A percentile compares a stretch with the other conserved stretches of the same genome.
Conservation (phyloP, 1,140 invertebrate species). For the Drosophila guanche region DNA sequence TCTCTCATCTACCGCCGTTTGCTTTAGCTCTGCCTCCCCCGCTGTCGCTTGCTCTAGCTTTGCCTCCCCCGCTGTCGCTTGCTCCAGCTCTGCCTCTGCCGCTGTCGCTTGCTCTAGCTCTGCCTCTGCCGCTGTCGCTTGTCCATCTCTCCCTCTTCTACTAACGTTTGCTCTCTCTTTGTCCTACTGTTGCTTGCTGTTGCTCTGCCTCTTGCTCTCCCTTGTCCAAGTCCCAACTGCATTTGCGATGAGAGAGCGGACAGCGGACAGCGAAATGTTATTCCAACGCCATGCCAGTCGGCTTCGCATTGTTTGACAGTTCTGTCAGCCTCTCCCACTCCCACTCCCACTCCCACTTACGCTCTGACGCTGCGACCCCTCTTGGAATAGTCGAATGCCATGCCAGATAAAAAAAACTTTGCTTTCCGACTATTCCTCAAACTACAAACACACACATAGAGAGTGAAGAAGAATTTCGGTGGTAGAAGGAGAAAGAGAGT, state of each 20-base stretch:
- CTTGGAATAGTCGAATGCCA: constrained; percentile 18
- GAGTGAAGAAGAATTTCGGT: neutral
- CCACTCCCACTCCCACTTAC: constrained; percentile 7
- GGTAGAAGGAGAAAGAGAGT: neutral
- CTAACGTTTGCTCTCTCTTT: too few relatives aligned
- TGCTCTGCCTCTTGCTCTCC: neutral
- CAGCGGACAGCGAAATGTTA: constrained; percentile 42
- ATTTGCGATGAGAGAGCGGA: constrained; percentile 39
- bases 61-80: too few relatives aligned
- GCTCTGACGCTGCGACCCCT: constrained; percentile 1
- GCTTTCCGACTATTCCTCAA: constrained; percentile 22
- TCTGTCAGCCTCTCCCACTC: constrained; percentile 20
- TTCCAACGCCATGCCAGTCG: constrained; percentile 67
- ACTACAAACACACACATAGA: constrained; percentile 8
- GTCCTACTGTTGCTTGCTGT: too few relatives aligned
- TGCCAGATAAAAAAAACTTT: constrained; percentile 46
- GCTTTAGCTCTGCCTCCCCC: too few relatives aligned
- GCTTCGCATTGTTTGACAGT: constrained; percentile 75
- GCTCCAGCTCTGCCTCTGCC: too few relatives aligned
- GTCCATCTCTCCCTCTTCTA: neutral
- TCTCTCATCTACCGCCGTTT: neutral
- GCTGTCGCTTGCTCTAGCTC: too few relatives aligned
- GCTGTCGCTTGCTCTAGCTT: too few relatives aligned
- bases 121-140: neutral
- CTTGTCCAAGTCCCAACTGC: constrained; percentile 38